Base-by-base conservation (phyloP, 2,888 invertebrate species). In the Dexiosoma caninum region DNA sequence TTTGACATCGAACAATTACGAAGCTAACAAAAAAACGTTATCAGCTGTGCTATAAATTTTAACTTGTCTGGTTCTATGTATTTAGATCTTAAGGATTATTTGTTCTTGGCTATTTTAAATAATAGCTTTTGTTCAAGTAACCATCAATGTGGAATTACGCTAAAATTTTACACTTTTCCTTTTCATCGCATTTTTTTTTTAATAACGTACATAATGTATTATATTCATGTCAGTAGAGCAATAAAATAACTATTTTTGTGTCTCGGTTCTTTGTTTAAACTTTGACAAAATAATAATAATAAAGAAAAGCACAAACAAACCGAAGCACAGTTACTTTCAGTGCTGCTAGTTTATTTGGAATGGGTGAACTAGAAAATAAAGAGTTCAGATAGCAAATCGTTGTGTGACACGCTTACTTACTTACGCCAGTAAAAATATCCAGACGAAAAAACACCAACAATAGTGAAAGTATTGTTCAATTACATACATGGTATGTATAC, bases 351-450 rank as follows among this genome's bases (percentile, higher is more conserved):
- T 74, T 40, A 35, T 62, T 78, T 55, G 40, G 35, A 67, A 75
- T 67, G 23, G 51, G 35, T 66, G 44, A 71, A 57, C 64, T 51
- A 59, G 64, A 72, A 78, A 71, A 66, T 66, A 37, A 66, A 71
- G 67, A 71, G 60, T 62, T 76, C 60, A 76, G 10, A 75, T 55
- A 71, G 67, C 49, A 77, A 81, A 81, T 72, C 67, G 71, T 72
- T 77, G 66, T 69, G 40, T 81, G 77, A 74, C 77, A 81, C 77
- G 72, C 81, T 77, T 74, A 64, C 81, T 77, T 74, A 64, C 59
- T 59, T 57, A 55, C 21, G 46, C 14, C 60, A 53, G 44, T 35
- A 72, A 72, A 53, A 42, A 49, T 30, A 59, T 59, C 59, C 42
- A 44, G 19, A 32, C 40, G 30, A 42, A 42, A 49, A 8, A 55